Evolutionary conservation across 1,140 invertebrate genomes (phyloP).

Genomic region (Zaprionus lachaisei): DNA sequence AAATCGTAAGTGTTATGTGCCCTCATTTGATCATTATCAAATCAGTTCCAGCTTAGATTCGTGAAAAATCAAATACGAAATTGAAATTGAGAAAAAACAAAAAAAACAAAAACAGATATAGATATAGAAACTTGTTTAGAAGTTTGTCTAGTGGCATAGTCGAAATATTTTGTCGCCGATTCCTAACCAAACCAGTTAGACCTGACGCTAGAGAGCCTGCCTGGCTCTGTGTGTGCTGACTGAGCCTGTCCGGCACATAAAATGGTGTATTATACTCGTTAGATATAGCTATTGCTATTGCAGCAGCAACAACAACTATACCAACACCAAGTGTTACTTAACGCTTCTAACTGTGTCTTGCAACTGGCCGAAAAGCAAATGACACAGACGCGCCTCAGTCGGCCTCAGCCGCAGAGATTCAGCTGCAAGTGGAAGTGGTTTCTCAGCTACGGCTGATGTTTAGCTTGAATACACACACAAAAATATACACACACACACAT

Average conservation of each 20-base stretch:
- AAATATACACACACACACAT: slow-evolving; percentile 11
- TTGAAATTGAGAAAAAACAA: slow-evolving; percentile 8
- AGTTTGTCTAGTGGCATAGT: slow-evolving; percentile 52
- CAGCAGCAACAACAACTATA: slow-evolving; percentile 24
- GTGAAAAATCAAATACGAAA: slow-evolving; percentile 19
- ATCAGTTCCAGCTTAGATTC: slow-evolving; percentile 63
- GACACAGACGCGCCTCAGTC: slow-evolving; percentile 43
- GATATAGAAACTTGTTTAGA: slow-evolving; percentile 69
- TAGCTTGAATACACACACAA: slow-evolving; percentile 35
- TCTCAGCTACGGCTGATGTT: slow-evolving; percentile 29
- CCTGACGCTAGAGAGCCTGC: slow-evolving; percentile 46
- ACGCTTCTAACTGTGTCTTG: slow-evolving; percentile 76
- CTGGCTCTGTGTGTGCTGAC: slow-evolving; percentile 1
- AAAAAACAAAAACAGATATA: slow-evolving; percentile 4
- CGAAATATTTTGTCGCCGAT: slow-evolving; percentile 59
- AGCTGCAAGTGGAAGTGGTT: slow-evolving; percentile 58
- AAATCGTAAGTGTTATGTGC: slow-evolving; percentile 89
- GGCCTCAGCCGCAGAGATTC: slow-evolving; percentile 41
- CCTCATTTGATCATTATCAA: slow-evolving; percentile 38
- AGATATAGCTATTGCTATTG: slow-evolving; percentile 25
- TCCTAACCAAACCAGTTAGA: slow-evolving; percentile 74
- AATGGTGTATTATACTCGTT: slow-evolving; percentile 59
- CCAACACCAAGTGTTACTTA: slow-evolving; percentile 56
- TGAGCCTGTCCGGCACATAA: slow-evolving; percentile 56
- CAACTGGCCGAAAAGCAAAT: slow-evolving; percentile 62